Evolutionary conservation across 2,888 invertebrate genomes (phyloP), one percentile per base, ranked within the genome.

Genomic region (Nomada ferruginata): DNA sequence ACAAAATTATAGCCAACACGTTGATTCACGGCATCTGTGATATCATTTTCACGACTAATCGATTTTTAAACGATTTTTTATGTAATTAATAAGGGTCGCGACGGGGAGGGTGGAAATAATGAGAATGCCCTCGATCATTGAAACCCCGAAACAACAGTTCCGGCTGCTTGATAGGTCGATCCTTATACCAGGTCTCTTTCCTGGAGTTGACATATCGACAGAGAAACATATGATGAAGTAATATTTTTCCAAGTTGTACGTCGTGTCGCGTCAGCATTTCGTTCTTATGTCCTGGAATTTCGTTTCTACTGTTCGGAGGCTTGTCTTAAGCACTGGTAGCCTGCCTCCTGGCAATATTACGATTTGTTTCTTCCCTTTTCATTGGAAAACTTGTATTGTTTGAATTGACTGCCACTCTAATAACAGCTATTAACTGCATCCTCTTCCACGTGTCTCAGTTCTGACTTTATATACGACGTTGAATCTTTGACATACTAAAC

Each of bases 161-260:
- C 65, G 26, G 29, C 63, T 79, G 73, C 60, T 44, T 55, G 79
- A 79, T 79, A 79, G 79, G 59, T 72, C 79, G 60, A 79, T 79
- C 61, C 73, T 47, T 72, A 66, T 72, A 79, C 60, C 55, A 50
- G 47, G 73, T 57, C 52, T 26, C 53, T 52, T 50, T 50, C 42
- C 87, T 87, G 87, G 71, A 76, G 69, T 87, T 87, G 87, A 87
- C 87, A 76, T 87, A 87, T 87, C 87, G 87, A 87, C 87, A 87
- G 87, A 84, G 87, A 86, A 87, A 87, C 84, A 83, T 86, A 87
- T 79, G 88, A 84, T 82, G 87, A 84, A 87, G 87, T 87, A 87
- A 87, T 87, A 87, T 87, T 87, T 87, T 81, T 59, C 83, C 78
- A 77, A 80, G 83, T 79, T 80, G 82, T 73, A 79, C 50, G 20